Percentiles rank a stretch among this genome's conserved stretches.
Evolutionary conservation across 2,888 invertebrate species (phyloP).

Genomic region (Crepidodera aurea): DNA sequence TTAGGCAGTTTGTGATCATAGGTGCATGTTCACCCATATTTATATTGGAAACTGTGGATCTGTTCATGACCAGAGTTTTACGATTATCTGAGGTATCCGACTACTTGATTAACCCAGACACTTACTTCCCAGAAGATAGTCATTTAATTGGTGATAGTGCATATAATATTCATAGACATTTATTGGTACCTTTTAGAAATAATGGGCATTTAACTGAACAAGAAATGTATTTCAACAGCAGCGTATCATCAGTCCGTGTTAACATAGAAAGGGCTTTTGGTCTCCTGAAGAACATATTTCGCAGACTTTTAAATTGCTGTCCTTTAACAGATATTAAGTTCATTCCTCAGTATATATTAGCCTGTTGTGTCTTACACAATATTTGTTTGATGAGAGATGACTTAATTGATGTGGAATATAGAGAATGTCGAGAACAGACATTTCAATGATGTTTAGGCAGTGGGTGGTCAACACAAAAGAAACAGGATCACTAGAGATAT

Average conservation of each 20-base stretch:
- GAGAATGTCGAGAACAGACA: too few species aligned
- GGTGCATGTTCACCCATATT: too few species aligned
- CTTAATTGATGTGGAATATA: neutral
- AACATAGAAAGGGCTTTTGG: neutral
- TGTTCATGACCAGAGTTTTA: too few species aligned
- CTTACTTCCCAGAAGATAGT: neutral
- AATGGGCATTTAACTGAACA: neutral
- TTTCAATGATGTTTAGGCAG: neutral
- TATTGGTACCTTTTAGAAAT: neutral
- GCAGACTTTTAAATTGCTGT: neutral
- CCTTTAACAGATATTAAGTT: neutral
- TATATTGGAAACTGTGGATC: too few species aligned
- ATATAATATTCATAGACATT: neutral
- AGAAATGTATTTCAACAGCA: neutral
- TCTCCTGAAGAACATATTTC: neutral
- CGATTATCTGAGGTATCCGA: too few species aligned
- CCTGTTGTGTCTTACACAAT: constrained; percentile 3
- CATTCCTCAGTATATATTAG: neutral
- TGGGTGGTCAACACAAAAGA: neutral
- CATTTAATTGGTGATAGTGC: neutral
- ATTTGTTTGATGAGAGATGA: neutral
- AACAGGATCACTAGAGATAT: neutral
- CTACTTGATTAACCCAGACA: too few species aligned
- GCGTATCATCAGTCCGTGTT: neutral
- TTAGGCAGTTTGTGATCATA: too few species aligned